These are phyloP conservation scores for Knipowitschia caucasica DNA, from an alignment of 2,797 vertebrate species.

Conservation along the genomic window DNA sequence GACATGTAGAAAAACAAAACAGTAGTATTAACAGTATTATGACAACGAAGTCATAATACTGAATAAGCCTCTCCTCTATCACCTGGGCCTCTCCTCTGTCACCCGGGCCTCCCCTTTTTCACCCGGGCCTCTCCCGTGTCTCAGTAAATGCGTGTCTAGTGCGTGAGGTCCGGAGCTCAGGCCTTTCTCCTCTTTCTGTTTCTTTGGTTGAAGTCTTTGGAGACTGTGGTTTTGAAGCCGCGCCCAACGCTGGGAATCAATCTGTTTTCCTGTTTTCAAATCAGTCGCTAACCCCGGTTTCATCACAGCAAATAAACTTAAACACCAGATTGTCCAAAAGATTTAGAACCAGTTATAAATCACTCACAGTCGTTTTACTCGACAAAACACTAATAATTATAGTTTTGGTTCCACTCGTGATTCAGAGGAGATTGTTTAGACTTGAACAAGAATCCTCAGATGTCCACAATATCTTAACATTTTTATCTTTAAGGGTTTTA, in stretches of 20 bases:
- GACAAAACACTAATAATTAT: conserved; percentile 4
- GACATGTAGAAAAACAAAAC: conserved; percentile 47
- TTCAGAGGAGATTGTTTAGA: not conserved
- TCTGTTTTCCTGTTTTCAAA: conserved; percentile 6
- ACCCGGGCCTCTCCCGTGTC: conserved; percentile 32
- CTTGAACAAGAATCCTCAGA: not conserved
- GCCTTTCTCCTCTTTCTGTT: conserved; percentile 1
- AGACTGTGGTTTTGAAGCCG: conserved; percentile 38
- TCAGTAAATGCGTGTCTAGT: conserved; percentile 35
- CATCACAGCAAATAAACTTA: conserved; percentile 27
- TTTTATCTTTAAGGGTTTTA: not conserved
- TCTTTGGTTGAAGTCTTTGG: conserved; percentile 25
- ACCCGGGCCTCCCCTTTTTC: conserved; percentile 41
- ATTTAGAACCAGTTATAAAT: not conserved
- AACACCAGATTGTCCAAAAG: not conserved
- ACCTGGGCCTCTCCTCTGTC: conserved; percentile 35
- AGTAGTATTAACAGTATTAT: too few relatives aligned
- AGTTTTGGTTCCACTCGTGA: not conserved
- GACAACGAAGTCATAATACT: too few relatives aligned
- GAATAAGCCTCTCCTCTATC: conserved; percentile 37
- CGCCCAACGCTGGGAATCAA: conserved; percentile 46
- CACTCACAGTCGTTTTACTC: not conserved
- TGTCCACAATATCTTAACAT: not conserved
- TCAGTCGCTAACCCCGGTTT: conserved; percentile 3
- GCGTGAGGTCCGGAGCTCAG: conserved; percentile 17